phyloP scores from a whole-genome alignment of 2,113 vertebrate species.

The Oryzias curvinotus region DNA sequence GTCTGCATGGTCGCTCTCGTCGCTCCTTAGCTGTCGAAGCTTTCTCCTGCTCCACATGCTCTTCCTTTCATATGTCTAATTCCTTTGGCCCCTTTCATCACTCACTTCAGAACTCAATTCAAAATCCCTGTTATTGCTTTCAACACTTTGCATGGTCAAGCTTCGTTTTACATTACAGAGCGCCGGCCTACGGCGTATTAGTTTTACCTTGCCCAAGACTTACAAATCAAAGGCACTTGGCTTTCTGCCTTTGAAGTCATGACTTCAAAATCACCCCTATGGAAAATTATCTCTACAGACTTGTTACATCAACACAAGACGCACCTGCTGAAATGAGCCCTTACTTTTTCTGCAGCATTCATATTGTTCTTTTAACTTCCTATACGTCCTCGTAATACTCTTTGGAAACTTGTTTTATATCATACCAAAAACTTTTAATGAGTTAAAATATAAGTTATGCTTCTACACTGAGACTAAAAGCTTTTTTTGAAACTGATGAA shows the following conservation, averaged over 20 bases:
- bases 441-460: no score
- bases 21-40: constrained; percentile 16
- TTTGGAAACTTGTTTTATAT: background rate
- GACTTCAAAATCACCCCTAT: constrained; percentile 12
- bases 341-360: no score
- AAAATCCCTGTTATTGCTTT: constrained; percentile 41
- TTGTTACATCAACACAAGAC: constrained; percentile 4
- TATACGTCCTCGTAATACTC: background rate
- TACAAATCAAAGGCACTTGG: constrained; percentile 28
- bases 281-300: constrained; percentile 12
- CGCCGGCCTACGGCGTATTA: constrained; percentile 33
- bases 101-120: constrained; percentile 33
- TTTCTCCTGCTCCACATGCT: constrained; percentile 11
- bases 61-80: constrained; percentile 34
- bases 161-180: constrained; percentile 26
- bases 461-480: no score
- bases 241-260: constrained; percentile 40
- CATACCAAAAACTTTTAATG: no score
- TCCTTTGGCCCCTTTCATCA: constrained; percentile 23
- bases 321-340: background rate
- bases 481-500: no score
- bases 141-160: constrained; percentile 35
- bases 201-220: constrained; percentile 23
- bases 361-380: background rate
- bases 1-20: constrained; percentile 35